Percentiles rank a stretch among this genome's conserved stretches.
Conservation (phyloP, 1,140 invertebrate genomes). For the Periplaneta americana region DNA sequence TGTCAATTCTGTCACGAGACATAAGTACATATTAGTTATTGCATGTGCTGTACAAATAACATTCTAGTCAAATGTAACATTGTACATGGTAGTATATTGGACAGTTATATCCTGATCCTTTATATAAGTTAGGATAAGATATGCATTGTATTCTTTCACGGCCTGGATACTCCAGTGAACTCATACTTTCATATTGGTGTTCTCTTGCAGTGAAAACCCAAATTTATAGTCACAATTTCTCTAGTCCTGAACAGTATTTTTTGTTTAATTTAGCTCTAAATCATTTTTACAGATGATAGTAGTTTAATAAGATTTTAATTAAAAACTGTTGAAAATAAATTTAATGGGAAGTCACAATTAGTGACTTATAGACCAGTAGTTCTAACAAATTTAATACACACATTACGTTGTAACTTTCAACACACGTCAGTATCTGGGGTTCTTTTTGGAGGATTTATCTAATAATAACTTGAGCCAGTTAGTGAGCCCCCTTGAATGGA, state of each 20-base stretch:
- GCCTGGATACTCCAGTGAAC: neutral
- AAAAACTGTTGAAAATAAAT: neutral
- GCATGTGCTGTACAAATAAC: too few relatives aligned
- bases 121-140: neutral
- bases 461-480: neutral
- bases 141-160: neutral
- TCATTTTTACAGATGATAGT: neutral
- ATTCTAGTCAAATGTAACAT: too few relatives aligned
- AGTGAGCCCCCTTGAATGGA: neutral
- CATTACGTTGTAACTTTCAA: neutral
- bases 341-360: neutral
- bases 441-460: neutral
- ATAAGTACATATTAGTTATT: too few relatives aligned
- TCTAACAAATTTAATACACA: neutral
- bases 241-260: neutral
- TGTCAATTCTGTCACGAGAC: too few relatives aligned
- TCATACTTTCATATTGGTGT: neutral
- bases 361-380: neutral
- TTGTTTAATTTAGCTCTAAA: neutral
- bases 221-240: neutral
- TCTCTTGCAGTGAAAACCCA: neutral
- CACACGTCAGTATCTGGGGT: neutral
- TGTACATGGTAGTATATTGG: neutral
- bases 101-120: neutral
- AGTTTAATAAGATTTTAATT: too few relatives aligned